Conservation (phyloP, 2,797 vertebrate species). For the Rhodeus uyekii region DNA sequence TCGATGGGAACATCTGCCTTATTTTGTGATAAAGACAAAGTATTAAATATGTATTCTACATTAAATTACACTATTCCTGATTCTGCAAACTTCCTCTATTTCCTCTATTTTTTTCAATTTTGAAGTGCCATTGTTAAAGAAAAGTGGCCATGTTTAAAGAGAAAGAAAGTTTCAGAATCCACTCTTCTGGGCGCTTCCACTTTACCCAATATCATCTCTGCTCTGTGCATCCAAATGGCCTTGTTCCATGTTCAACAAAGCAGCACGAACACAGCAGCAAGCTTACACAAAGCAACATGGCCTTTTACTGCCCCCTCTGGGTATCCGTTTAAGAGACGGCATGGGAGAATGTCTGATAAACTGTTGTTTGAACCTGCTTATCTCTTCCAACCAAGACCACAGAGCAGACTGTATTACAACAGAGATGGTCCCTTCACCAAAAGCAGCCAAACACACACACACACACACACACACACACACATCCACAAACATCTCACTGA, state of each 20-base stretch:
- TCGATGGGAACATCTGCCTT: not conserved
- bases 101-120: not conserved
- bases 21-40: not conserved
- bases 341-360: constrained; percentile 72
- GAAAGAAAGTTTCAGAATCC: constrained; percentile 64
- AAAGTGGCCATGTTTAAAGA: not conserved
- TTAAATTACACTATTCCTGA: not conserved
- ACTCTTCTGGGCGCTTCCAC: constrained; percentile 51
- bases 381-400: constrained; percentile 71
- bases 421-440: constrained; percentile 51
- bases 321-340: constrained; percentile 75
- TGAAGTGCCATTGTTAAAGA: not conserved
- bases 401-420: constrained; percentile 70
- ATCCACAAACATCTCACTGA: constrained; percentile 2
- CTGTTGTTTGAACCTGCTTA: constrained; percentile 66
- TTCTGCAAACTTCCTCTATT: not conserved
- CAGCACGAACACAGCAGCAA: constrained; percentile 71
- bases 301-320: constrained; percentile 68
- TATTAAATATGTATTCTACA: not conserved
- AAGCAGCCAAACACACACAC: constrained; percentile 16
- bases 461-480: not conserved
- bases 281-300: constrained; percentile 77
- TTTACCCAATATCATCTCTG: constrained; percentile 67
- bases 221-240: constrained; percentile 74
- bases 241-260: constrained; percentile 77